Conservation (phyloP, 2,888 invertebrate genomes). For the Acanthoscelides obtectus region DNA sequence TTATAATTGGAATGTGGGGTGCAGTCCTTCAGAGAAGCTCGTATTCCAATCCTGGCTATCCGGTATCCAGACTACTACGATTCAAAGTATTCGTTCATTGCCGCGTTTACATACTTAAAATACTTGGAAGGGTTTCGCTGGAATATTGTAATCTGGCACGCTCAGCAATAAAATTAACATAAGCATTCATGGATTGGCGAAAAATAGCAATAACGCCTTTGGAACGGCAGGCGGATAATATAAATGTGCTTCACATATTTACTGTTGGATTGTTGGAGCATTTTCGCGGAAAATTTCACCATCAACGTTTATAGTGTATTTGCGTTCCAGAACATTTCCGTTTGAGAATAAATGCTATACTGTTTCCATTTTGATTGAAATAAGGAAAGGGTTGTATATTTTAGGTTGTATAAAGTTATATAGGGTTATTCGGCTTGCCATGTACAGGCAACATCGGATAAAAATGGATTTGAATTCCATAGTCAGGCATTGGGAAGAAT, state of each 20-base stretch:
- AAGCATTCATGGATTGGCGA: not conserved
- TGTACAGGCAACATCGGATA: no score
- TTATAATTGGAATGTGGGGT: not conserved
- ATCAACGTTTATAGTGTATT: not conserved
- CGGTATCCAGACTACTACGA: not conserved
- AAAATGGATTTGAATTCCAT: no score
- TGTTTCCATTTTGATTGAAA: not conserved
- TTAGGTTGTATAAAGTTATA: not conserved
- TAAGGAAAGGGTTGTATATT: not conserved
- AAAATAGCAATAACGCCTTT: not conserved
- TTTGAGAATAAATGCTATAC: not conserved
- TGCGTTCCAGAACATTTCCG: not conserved
- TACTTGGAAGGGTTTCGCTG: not conserved
- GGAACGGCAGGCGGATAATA: not conserved
- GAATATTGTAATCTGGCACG: not conserved
- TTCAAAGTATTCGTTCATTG: not conserved
- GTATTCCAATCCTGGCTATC: not conserved
- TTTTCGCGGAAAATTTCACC: not conserved
- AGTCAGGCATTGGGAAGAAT: no score
- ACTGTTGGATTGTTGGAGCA: not conserved
- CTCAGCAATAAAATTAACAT: not conserved
- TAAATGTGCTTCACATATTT: not conserved
- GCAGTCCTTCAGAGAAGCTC: not conserved
- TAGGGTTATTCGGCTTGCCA: no score
- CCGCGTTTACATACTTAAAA: not conserved